These are phyloP conservation scores for Phymorhynchus buccinoides DNA, from an alignment of 1,140 invertebrate genomes.

Conservation along the genomic window DNA sequence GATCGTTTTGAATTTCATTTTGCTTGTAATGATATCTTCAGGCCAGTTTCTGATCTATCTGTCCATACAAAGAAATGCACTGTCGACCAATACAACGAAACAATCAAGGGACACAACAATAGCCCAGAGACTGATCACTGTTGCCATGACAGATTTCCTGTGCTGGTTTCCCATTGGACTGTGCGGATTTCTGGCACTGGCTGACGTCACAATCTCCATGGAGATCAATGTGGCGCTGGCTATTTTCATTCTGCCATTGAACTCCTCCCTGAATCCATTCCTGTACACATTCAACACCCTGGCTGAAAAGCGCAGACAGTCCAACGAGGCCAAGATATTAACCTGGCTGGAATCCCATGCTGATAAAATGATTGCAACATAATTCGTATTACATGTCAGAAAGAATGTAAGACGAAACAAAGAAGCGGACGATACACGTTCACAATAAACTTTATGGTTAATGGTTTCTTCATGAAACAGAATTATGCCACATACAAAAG, in stretches of 20 bases:
- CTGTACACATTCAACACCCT: slow-evolving; percentile 48
- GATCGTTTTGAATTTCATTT: slow-evolving; percentile 49
- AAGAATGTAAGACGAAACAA: too few relatives aligned
- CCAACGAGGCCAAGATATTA: background rate
- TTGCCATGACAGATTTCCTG: slow-evolving; percentile 42
- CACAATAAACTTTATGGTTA: too few relatives aligned
- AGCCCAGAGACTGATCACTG: slow-evolving; percentile 41
- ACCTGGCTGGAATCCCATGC: background rate
- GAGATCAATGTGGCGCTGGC: slow-evolving; percentile 51
- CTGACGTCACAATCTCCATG: slow-evolving; percentile 42
- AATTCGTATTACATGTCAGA: too few relatives aligned
- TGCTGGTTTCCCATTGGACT: slow-evolving; percentile 39
- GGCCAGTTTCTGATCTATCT: slow-evolving; percentile 42
- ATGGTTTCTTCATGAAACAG: too few relatives aligned
- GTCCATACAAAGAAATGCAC: slow-evolving; percentile 33
- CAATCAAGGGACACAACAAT: slow-evolving; percentile 31
- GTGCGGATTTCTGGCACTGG: slow-evolving; percentile 40
- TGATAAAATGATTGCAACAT: too few relatives aligned
- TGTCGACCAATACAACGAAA: background rate
- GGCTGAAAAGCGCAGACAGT: background rate
- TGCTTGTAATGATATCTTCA: slow-evolving; percentile 45
- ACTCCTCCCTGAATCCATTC: slow-evolving; percentile 55
- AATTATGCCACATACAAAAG: too few relatives aligned
- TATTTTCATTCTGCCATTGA: slow-evolving; percentile 52
- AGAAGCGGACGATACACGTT: too few relatives aligned